phyloP scores from a whole-genome alignment of 2,113 vertebrate genomes.

The Aegotheles bennettii region DNA sequence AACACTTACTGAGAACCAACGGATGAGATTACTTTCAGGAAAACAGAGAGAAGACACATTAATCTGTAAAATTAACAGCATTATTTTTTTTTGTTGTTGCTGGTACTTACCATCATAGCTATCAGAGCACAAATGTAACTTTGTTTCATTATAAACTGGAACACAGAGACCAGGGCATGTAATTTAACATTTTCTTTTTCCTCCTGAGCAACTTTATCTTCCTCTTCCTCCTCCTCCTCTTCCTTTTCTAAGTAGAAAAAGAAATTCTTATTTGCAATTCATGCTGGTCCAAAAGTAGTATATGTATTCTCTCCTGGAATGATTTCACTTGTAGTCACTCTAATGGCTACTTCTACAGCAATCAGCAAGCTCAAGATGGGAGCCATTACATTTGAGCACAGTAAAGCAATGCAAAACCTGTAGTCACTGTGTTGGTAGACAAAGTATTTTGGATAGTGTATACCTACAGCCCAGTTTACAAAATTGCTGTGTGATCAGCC shows the following conservation, averaged over 20 bases:
- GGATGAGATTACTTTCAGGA: neutral
- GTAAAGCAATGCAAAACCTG: neutral
- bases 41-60: neutral
- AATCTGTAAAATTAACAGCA: neutral
- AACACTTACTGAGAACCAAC: neutral
- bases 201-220: conserved; percentile 59
- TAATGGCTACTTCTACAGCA: neutral
- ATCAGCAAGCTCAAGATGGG: neutral
- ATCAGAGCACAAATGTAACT: conserved; percentile 98
- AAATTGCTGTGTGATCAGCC: accelerated
- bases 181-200: conserved; percentile 77
- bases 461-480: neutral
- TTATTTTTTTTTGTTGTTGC: neutral
- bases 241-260: conserved; percentile 75
- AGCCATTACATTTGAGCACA: neutral
- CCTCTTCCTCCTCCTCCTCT: conserved; percentile 60
- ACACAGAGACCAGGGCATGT: conserved; percentile 83
- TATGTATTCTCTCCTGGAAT: neutral
- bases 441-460: neutral
- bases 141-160: conserved; percentile 97
- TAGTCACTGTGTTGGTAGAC: neutral
- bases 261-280: neutral
- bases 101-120: conserved; percentile 92
- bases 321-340: neutral
- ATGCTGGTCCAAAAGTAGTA: neutral